Evolutionary conservation across 1,140 invertebrate species (phyloP).

Genomic region (Drosophila asahinai): DNA sequence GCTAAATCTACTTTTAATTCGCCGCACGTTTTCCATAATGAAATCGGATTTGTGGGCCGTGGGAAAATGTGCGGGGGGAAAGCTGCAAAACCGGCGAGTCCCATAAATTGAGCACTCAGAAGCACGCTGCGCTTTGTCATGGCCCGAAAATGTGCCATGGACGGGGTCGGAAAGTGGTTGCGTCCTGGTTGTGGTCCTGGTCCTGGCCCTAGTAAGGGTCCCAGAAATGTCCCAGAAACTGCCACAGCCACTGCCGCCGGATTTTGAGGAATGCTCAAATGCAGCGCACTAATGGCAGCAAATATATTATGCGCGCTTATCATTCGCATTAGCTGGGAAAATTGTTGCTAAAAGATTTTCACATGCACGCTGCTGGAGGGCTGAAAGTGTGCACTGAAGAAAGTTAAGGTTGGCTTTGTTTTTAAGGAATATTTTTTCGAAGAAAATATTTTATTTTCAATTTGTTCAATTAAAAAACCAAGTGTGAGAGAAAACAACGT

Average conservation of each 20-base stretch:
- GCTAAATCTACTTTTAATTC: conserved; percentile 77
- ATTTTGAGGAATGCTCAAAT: conserved; percentile 66
- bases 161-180: conserved; percentile 7
- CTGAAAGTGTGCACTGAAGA: not conserved
- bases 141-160: conserved; percentile 35
- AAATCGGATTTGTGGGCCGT: conserved; percentile 72
- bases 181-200: conserved; percentile 3
- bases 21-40: conserved; percentile 79
- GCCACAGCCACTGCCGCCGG: conserved; percentile 15
- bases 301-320: conserved; percentile 79
- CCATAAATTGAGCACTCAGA: conserved; percentile 64
- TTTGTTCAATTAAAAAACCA: too few relatives aligned
- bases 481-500: too few relatives aligned
- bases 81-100: conserved; percentile 14
- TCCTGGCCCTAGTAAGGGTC: not conserved
- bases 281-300: conserved; percentile 72
- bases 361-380: conserved; percentile 6
- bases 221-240: conserved; percentile 18
- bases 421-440: not conserved
- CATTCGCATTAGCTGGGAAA: conserved; percentile 75
- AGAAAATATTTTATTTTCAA: not conserved
- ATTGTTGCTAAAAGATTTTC: conserved; percentile 74
- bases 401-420: not conserved
- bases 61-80: conserved; percentile 4
- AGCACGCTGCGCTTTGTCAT: conserved; percentile 49